Percentiles rank a stretch among this genome's conserved stretches.
phyloP scores from a whole-genome alignment of 2,888 invertebrate species.

The Dasypogon diadema region DNA sequence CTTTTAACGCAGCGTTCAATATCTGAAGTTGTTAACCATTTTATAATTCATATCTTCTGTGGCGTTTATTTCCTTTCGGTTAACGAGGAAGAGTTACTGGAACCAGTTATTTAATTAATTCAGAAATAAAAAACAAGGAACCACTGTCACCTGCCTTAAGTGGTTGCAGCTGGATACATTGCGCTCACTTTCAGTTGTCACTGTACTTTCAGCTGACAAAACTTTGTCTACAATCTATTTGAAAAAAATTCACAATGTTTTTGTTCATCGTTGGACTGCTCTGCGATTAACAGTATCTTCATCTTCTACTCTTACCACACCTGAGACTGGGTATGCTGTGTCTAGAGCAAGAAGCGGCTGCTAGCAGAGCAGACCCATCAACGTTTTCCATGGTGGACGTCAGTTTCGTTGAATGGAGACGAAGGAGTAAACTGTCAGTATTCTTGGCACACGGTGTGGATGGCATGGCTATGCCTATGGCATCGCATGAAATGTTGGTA shows the following conservation, averaged over 20 bases:
- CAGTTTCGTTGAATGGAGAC: conserved; percentile 16
- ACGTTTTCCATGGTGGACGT: background rate
- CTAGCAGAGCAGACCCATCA: background rate
- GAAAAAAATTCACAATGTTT: background rate
- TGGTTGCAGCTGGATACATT: conserved; percentile 11
- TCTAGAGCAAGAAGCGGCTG: background rate
- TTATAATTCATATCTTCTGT: no score
- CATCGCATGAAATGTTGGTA: background rate
- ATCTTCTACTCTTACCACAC: background rate
- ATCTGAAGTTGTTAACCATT: no score
- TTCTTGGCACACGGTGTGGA: conserved; percentile 15
- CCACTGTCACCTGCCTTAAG: conserved; percentile 11
- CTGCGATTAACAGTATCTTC: background rate
- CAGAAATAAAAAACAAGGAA: conserved; percentile 22
- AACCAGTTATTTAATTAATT: conserved; percentile 29
- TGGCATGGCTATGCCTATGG: conserved; percentile 9
- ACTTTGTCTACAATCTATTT: background rate
- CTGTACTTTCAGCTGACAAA: background rate
- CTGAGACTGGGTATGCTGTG: background rate
- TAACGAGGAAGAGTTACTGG: no score
- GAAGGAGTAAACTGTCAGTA: background rate
- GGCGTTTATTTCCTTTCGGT: no score
- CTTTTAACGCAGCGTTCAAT: no score
- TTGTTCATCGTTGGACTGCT: background rate
- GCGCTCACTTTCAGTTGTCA: background rate